Evolutionary conservation across 2,888 invertebrate species (phyloP).

Genomic region (Hermaeophaga mercurialis): DNA sequence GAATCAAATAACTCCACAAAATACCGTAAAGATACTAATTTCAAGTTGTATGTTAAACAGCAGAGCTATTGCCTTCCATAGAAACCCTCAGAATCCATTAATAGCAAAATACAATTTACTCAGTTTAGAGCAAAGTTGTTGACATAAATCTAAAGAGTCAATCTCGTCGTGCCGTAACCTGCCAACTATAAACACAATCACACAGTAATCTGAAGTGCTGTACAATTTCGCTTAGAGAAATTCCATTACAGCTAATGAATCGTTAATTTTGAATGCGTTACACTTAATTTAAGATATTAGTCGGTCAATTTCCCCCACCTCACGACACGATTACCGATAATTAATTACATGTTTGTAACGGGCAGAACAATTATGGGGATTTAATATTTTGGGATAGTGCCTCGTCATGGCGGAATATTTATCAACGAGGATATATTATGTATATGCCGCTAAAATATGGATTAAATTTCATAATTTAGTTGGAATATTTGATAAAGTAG

Average conservation of each 20-base stretch:
- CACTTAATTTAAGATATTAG: constrained; percentile 26
- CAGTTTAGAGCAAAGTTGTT: no score
- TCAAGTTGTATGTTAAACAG: no score
- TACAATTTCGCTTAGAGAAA: constrained; percentile 11
- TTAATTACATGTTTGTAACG: constrained; percentile 21
- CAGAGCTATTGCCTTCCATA: no score
- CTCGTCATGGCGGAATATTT: no score
- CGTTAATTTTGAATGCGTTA: constrained; percentile 20
- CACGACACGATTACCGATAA: constrained; percentile 10
- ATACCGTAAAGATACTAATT: no score
- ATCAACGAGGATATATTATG: no score
- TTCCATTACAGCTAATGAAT: constrained; percentile 19
- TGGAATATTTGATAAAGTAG: no score
- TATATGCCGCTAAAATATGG: no score
- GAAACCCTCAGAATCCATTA: no score
- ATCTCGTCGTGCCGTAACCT: not conserved
- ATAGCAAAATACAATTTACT: no score
- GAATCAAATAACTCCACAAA: no score
- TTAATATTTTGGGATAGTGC: constrained; percentile 1
- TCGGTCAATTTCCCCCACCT: constrained; percentile 19
- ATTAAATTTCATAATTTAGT: no score
- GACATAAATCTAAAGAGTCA: constrained; percentile 7
- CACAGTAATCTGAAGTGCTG: constrained; percentile 4
- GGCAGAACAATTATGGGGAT: not conserved
- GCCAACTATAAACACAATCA: constrained; percentile 14